phyloP scores from a whole-genome alignment of 2,888 invertebrate genomes.

The Nasonovia ribisnigri region DNA sequence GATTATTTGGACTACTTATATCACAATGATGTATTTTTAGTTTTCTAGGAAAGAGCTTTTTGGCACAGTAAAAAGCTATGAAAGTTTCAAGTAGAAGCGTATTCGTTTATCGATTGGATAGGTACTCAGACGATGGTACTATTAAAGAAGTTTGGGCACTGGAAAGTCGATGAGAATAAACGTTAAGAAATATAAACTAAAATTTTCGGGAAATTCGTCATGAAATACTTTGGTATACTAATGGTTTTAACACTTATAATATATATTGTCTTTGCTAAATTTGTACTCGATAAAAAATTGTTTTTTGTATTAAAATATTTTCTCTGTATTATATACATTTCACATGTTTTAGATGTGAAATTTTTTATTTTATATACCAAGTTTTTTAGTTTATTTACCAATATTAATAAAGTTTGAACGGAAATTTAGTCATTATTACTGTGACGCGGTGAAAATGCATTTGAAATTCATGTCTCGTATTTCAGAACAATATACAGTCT shows the following conservation, averaged over 20 bases:
- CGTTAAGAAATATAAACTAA: not conserved
- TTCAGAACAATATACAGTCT: not conserved
- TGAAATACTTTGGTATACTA: not conserved
- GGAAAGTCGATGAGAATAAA: not conserved
- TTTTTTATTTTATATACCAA: not conserved
- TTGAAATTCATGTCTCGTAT: slow-evolving; percentile 42
- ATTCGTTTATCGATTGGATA: not conserved
- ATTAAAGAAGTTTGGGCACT: not conserved
- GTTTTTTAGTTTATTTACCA: not conserved
- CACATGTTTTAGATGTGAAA: not conserved
- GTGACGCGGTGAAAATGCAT: not conserved
- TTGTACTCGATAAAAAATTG: not conserved
- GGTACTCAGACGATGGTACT: not conserved
- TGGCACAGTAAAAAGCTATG: not conserved
- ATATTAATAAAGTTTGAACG: slow-evolving; percentile 32
- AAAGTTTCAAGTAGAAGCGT: not conserved
- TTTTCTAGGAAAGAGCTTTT: not conserved
- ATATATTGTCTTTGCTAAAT: not conserved
- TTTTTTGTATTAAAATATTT: not conserved
- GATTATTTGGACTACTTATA: not conserved
- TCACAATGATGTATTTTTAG: not conserved
- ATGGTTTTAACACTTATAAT: too few relatives aligned
- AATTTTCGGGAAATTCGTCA: not conserved
- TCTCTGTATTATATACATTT: not conserved
- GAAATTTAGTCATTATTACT: slow-evolving; percentile 33